A percentile compares a stretch with the other conserved stretches of the same genome.
Evolutionary conservation across 2,797 vertebrate species (phyloP).

Genomic region (Furcifer pardalis): DNA sequence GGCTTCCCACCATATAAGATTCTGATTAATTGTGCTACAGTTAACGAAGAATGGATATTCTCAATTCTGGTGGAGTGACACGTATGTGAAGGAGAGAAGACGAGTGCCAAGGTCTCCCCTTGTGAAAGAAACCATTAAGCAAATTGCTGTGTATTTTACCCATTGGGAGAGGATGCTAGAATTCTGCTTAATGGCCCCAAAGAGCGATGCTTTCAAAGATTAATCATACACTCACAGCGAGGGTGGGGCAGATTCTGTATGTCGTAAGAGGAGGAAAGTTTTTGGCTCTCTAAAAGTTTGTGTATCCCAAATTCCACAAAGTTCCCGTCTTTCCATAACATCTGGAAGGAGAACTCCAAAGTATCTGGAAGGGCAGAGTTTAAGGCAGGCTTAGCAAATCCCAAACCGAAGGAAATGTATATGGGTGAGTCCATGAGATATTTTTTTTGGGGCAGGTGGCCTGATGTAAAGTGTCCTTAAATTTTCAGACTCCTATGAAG

Average conservation of each 20-base stretch:
- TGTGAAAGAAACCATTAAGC: not conserved
- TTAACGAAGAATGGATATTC: not conserved
- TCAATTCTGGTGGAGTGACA: not conserved
- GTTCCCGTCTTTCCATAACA: not conserved
- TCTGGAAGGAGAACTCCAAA: not conserved
- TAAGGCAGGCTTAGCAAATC: too few species aligned
- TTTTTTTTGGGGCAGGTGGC: not conserved
- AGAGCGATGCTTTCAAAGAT: too few species aligned
- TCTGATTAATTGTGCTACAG: not conserved
- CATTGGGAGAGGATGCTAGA: not conserved
- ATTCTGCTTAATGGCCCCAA: not conserved
- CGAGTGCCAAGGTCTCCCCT: not conserved
- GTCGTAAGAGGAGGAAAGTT: too few species aligned
- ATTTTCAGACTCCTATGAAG: constrained; percentile 78
- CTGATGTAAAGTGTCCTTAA: not conserved
- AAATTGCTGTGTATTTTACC: not conserved
- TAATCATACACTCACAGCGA: not conserved
- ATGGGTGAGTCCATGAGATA: not conserved
- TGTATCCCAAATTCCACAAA: not conserved
- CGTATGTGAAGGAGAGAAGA: not conserved
- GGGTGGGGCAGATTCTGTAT: too few species aligned
- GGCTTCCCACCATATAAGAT: too few species aligned
- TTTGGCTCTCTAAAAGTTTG: not conserved
- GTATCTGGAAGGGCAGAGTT: not conserved
- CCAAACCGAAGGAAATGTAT: too few species aligned